Evolutionary conservation across 1,140 invertebrate genomes (phyloP), one percentile per base, ranked within the genome.

Genomic region (Leptestheria dahalacensis): DNA sequence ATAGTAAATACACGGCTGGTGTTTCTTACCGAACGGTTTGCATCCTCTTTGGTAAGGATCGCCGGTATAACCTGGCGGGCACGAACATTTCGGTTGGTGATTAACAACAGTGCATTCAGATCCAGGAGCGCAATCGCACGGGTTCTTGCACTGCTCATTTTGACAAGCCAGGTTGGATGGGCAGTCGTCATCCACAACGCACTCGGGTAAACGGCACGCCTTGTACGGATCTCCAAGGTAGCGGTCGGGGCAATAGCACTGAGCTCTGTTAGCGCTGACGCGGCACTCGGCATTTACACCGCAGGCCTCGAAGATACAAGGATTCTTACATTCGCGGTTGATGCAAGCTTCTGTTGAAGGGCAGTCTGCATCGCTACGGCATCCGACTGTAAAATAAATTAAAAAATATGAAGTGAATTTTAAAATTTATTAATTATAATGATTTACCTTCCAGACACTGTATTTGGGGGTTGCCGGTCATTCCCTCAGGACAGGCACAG

Each of bases 361-460:
- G 70, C 91, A 94, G 59, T 92, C 89, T 26, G 82, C 82, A 68
- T 93, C 87, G 58, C 80, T 81, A 63, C 86, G 79, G 69, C 91
- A 95, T 65, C 90, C 88, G 65, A 90, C 81, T 86, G 69, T 26
- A 75, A 69, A 62, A 41, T 59, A 62, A 33, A 24, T n/a, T n/a
- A n/a, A n/a, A n/a, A n/a, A n/a, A n/a, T n/a, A n/a, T n/a, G n/a
- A n/a, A n/a, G n/a, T n/a, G n/a, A n/a, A n/a, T n/a, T n/a, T n/a
- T n/a, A n/a, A n/a, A n/a, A n/a, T n/a, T n/a, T n/a, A 59, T 1
- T 18, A 20, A 33, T 18, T 59, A 47, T 28, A 11, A 15, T 15
- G 20, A 50, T 57, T 61, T 59, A 61, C 52, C 59, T 58, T 46
- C 71, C 18, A 67, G 11, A 68, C 88, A 91, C 64, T 82, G 79